Evolutionary conservation across 2,888 invertebrate genomes (phyloP).

Genomic region (Rhynchonema sp.): DNA sequence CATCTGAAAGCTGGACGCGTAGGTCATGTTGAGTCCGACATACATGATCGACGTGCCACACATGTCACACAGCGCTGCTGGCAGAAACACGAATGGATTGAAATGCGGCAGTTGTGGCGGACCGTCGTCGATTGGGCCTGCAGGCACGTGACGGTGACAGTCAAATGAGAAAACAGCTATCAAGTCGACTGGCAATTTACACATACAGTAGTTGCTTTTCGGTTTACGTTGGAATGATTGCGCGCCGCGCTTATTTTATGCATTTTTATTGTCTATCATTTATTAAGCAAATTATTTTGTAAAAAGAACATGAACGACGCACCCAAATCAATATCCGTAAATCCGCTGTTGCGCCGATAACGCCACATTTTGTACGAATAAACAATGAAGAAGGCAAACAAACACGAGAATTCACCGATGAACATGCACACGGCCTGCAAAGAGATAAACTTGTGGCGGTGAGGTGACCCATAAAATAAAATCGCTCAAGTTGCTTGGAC

Average conservation of each 20-base stretch:
- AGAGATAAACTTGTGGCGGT: neutral
- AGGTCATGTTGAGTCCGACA: conserved; percentile 70
- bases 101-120: conserved; percentile 43
- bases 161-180: neutral
- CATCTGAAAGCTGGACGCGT: conserved; percentile 88
- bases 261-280: too few species aligned
- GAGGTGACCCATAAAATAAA: too few species aligned
- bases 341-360: neutral
- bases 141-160: neutral
- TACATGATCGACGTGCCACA: conserved; percentile 72
- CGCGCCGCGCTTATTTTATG: too few species aligned
- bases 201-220: too few species aligned
- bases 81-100: conserved; percentile 55
- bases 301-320: too few species aligned
- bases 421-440: conserved; percentile 63
- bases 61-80: conserved; percentile 74
- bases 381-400: conserved; percentile 54
- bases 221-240: too few species aligned
- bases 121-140: conserved; percentile 9
- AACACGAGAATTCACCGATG: conserved; percentile 66
- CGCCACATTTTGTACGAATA: neutral
- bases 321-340: neutral
- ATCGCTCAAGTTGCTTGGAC: too few species aligned
- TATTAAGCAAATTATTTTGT: too few species aligned
- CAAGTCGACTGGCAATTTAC: too few species aligned